Base-by-base conservation (phyloP, 2,888 invertebrate species). In the Agrotis clavis region DNA sequence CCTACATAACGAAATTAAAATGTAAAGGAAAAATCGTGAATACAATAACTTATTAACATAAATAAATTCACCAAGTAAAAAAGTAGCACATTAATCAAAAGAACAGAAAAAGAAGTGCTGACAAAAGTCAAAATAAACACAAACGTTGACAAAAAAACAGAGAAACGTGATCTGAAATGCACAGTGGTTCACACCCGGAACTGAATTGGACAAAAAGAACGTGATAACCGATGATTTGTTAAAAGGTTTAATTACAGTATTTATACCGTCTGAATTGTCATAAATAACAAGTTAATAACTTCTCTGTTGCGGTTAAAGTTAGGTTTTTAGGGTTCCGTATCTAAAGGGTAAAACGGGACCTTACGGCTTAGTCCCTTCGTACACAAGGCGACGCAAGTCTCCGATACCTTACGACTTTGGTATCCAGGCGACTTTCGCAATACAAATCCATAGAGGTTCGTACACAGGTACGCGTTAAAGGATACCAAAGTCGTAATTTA, bases 151-250 rank as follows among this genome's bases (percentile, higher is more conserved):
- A 70, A 80, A 68, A 76, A 66, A 19, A 50, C 6, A 50, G 7
- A 51, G 62, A 79, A 73, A 74, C 81, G 75, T 79, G 72, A 86
- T 51, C 57, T 60, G n/a, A 74, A 67, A 41, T 67, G 77, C 72
- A 79, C 72, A 74, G 76, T 74, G 74, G 71, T 73, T 47, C 6
- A 54, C 51, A 79, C 76, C 83, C 86, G 85, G 86, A 86, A 85
- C 67, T 30, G 18, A 67, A 41, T 11, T 62, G 63, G 51, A 47
- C 72, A 61, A 65, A 82, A 85, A 72, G 16, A 68, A 63, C 60
- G 54, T 30, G 71, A 51, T 60, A 48, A 54, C 21, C 16, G 16
- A 54, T 41, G 53, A n/a, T 25, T 30, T 21, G 45, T 59, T 54
- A n/a, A 66, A 30, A 48, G 16, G 7, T 56, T 57, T 64, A 77